Percentiles rank a stretch among this genome's conserved stretches.
Conservation (phyloP, 2,113 vertebrate species). For the Cebus imitator region DNA sequence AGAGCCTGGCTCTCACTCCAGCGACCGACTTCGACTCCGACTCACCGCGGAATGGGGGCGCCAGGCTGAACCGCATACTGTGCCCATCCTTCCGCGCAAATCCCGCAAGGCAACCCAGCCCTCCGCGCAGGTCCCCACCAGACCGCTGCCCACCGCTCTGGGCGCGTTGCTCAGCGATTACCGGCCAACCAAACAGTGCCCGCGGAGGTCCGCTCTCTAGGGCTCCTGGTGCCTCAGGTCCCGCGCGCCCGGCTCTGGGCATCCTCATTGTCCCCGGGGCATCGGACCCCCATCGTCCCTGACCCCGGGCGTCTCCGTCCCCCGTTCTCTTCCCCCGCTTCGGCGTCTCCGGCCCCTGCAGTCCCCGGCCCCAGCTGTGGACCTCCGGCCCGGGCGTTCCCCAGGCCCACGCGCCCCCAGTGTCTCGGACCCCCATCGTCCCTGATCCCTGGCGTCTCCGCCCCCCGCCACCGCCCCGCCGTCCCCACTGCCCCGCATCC, state of each 20-base stretch:
- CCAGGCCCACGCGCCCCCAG: neutral
- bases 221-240: neutral
- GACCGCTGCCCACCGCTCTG: rapidly evolving
- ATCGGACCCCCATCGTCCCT: rapidly evolving
- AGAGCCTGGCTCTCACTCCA: neutral
- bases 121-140: neutral
- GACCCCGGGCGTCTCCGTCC: neutral
- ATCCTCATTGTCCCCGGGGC: neutral
- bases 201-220: too few species aligned
- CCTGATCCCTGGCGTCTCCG: neutral
- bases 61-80: neutral
- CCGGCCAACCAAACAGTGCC: neutral
- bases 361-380: neutral
- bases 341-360: neutral
- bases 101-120: neutral
- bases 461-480: too few species aligned
- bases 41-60: too few species aligned
- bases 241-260: neutral
- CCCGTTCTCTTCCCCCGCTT: rapidly evolving
- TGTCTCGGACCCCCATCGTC: neutral
- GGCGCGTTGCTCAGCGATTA: too few species aligned
- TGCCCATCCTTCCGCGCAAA: too few species aligned
- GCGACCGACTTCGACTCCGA: neutral
- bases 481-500: too few species aligned
- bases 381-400: neutral